Conservation (phyloP, 1,140 invertebrate genomes). For the Pseudomyrmex dendroicus region DNA sequence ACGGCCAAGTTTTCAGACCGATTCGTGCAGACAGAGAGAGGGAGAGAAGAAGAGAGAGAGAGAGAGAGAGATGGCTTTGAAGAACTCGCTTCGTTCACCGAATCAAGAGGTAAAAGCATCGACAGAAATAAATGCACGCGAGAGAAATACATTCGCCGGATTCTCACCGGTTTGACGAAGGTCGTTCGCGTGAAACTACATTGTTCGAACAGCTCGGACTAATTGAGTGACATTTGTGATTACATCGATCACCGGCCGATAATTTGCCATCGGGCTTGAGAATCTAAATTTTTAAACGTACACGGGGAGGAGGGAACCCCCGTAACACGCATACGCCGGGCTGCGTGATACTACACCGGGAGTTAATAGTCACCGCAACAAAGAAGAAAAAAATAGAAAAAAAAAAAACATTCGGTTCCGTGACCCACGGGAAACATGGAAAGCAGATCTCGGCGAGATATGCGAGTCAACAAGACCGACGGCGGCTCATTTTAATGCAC, state of each 20-base stretch:
- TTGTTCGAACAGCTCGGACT: slow-evolving; percentile 6
- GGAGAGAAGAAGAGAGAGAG: too few relatives aligned
- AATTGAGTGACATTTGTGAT: slow-evolving; percentile 50
- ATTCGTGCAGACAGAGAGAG: slow-evolving; percentile 28
- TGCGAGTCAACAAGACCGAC: slow-evolving; percentile 51
- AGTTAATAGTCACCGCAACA: slow-evolving; percentile 44
- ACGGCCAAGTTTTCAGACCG: slow-evolving; percentile 71
- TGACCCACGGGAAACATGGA: slow-evolving; percentile 50
- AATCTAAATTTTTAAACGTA: slow-evolving; percentile 48
- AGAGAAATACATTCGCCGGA: slow-evolving; percentile 18
- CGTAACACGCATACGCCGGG: slow-evolving; percentile 22
- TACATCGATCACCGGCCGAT: slow-evolving; percentile 43
- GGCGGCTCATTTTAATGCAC: slow-evolving; percentile 60
- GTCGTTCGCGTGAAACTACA: slow-evolving; percentile 33
- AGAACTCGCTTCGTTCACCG: slow-evolving; percentile 65
- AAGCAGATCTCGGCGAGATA: slow-evolving; percentile 49
- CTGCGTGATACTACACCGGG: slow-evolving; percentile 2
- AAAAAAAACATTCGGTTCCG: slow-evolving; percentile 66
- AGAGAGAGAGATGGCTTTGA: slow-evolving; percentile 28
- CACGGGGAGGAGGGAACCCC: neutral
- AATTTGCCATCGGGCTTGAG: slow-evolving; percentile 39
- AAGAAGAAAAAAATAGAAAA: too few relatives aligned
- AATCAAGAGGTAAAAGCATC: slow-evolving; percentile 29
- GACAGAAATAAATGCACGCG: slow-evolving; percentile 53
- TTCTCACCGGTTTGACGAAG: slow-evolving; percentile 32